Base-by-base conservation (phyloP, 2,797 vertebrate genomes). In the Chaetodon trifasciatus region DNA sequence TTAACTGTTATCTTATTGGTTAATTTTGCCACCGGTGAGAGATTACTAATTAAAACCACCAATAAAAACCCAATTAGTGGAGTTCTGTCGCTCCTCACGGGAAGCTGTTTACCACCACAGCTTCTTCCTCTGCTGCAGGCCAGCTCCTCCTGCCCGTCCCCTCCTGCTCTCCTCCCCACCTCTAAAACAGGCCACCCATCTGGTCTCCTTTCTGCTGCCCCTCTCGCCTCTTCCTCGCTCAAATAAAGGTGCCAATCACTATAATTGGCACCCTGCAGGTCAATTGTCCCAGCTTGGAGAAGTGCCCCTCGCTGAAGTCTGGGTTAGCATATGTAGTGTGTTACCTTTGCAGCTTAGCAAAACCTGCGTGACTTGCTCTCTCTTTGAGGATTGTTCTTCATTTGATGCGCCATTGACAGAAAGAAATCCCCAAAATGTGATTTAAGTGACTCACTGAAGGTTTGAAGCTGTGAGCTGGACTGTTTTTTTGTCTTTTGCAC, bases 181-280 rank as follows among this genome's bases (percentile, higher is more conserved):
- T 81, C 85, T 69, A 46, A 84, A 88, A 63, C 89, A 80, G 95
- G 92, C 95, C 95, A 96, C 95, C 95, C 95, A 95, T 95, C 94
- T 92, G 93, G 94, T 86, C 86, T 88, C 81, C 87, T 89, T 92
- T 93, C 89, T 89, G 83, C 86, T 5, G 66, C 39, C 69, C 79
- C 90, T 88, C 88, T 92, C 84, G 58, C 91, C 90, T 91, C 81
- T 86, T 82, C 87, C 84, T 91, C 52, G 16, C 81, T 91, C 90
- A 89, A 93, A 94, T 92, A 94, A 94, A 96, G 93, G 94, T 85
- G 94, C 93, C 95, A 96, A 93, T 95, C 95, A 95, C 90, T 85
- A 87, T 96, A 96, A 96, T 96, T 96, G 95, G 95, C 95, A 88
- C 94, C 95, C 95, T 67, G 90, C 90, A 44, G 94, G 84, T 89